Evolutionary conservation across 92 coral and sea anemone species (phyloP).

Genomic region (Siderastrea siderea): DNA sequence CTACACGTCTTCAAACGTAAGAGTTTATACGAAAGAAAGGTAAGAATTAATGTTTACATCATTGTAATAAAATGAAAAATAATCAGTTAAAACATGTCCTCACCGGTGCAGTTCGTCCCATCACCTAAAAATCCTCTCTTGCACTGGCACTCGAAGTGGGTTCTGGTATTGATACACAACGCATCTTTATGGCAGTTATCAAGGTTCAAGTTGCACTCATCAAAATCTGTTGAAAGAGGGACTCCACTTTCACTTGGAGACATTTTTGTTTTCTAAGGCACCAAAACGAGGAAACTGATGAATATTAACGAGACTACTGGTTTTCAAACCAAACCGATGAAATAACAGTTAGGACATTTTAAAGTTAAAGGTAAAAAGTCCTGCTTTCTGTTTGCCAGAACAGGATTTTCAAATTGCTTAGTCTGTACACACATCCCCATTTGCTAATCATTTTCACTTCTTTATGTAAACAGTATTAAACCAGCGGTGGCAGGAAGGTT

Average conservation of each 20-base stretch:
- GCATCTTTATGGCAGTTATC: constrained; percentile 89
- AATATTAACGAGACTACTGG: not conserved
- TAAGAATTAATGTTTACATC: not conserved
- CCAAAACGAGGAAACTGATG: not conserved
- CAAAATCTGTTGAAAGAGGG: constrained; percentile 60
- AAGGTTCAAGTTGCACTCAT: constrained; percentile 78
- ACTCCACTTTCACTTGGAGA: not conserved
- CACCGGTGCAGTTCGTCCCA: constrained; percentile 82
- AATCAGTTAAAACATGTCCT: constrained; percentile 3
- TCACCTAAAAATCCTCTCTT: constrained; percentile 84
- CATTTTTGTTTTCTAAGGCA: not conserved
- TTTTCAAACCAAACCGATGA: too few species aligned
- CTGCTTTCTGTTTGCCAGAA: too few species aligned
- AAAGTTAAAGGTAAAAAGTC: too few species aligned
- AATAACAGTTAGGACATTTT: too few species aligned
- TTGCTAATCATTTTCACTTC: too few species aligned
- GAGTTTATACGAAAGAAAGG: too few species aligned
- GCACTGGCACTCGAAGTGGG: constrained; percentile 81
- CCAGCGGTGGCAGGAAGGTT: too few species aligned
- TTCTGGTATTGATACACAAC: constrained; percentile 75
- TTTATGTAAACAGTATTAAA: too few species aligned
- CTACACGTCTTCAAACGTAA: too few species aligned
- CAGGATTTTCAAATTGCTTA: too few species aligned
- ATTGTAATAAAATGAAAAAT: not conserved
- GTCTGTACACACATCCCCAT: too few species aligned